phyloP scores from a whole-genome alignment of 2,888 invertebrate species.

The Uropetala carovei region DNA sequence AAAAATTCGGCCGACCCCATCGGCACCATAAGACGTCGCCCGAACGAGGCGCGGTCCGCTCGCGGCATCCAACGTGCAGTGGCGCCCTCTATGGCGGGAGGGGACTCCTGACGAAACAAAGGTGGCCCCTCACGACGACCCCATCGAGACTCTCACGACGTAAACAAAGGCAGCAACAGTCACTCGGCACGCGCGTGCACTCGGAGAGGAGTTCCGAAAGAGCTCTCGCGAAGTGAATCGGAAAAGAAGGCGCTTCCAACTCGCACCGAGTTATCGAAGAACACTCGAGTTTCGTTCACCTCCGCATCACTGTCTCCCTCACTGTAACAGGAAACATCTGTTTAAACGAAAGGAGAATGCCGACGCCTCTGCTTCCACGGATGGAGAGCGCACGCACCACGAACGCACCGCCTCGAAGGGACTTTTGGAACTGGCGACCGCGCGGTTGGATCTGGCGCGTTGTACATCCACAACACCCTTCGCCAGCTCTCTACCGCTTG shows the following conservation, averaged over 20 bases:
- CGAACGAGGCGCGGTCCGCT: not conserved
- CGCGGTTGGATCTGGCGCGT: not conserved
- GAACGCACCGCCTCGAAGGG: not conserved
- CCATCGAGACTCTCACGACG: not conserved
- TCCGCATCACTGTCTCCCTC: no score
- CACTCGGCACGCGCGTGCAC: no score
- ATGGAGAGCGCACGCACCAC: not conserved
- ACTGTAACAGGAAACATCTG: no score
- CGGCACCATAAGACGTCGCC: not conserved
- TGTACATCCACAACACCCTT: constrained; percentile 2
- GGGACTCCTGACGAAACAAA: not conserved
- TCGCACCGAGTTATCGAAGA: no score
- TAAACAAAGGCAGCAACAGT: not conserved
- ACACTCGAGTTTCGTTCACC: no score
- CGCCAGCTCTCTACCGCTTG: constrained; percentile 57
- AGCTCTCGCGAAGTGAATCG: not conserved
- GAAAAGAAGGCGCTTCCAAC: not conserved
- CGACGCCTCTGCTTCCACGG: not conserved
- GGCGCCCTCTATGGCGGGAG: not conserved
- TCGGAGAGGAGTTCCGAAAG: not conserved
- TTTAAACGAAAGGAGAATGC: not conserved
- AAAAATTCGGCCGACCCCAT: not conserved
- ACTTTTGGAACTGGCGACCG: constrained; percentile 12
- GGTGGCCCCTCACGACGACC: not conserved
- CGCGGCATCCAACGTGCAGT: not conserved